These are phyloP conservation scores for Noctua comes DNA, from an alignment of 2,888 invertebrate species.

Conservation along the genomic window DNA sequence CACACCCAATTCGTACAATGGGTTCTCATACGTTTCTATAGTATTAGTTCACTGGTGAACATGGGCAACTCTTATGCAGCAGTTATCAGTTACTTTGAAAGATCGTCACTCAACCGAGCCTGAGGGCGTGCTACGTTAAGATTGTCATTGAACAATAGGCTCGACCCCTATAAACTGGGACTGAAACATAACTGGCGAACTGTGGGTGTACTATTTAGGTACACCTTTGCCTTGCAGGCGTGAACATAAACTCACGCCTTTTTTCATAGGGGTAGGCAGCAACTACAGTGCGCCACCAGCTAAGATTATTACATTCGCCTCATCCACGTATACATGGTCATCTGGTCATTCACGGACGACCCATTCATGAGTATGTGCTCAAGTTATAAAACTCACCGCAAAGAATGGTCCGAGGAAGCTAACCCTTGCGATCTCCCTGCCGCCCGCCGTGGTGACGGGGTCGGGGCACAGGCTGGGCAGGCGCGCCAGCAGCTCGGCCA, in stretches of 20 bases:
- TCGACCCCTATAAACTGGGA: not conserved
- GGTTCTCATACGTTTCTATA: not conserved
- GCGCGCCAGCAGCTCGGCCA: constrained; percentile 87
- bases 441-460: constrained; percentile 93
- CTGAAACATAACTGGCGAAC: not conserved
- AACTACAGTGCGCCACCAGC: not conserved
- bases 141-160: not conserved
- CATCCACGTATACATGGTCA: not conserved
- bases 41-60: not conserved
- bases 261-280: not conserved
- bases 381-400: constrained; percentile 88
- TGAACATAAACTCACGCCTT: not conserved
- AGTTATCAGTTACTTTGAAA: not conserved
- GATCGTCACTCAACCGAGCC: not conserved
- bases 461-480: constrained; percentile 92
- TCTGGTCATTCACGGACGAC: not conserved
- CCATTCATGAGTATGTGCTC: not conserved
- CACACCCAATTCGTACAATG: not conserved
- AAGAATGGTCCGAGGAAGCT: constrained; percentile 98
- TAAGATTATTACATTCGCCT: not conserved
- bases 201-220: not conserved
- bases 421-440: constrained; percentile 95
- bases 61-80: not conserved
- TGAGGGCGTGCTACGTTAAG: not conserved
- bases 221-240: not conserved